Evolutionary conservation across 2,797 vertebrate genomes (phyloP).

Genomic region (Sebastes diploproa): DNA sequence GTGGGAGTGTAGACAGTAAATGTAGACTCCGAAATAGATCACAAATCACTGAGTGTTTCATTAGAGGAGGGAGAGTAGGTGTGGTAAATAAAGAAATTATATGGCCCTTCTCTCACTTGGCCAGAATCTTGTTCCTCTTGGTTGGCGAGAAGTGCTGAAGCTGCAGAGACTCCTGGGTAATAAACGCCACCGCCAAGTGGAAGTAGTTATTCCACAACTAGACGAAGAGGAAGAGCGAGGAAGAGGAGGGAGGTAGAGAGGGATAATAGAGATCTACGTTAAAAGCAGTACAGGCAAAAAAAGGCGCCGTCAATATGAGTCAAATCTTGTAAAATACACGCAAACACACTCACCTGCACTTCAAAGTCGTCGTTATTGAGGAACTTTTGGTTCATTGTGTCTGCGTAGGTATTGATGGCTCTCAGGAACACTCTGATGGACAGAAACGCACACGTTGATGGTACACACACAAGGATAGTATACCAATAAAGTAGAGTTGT

Average conservation of each 20-base stretch:
- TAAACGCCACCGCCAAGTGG: conserved; percentile 98
- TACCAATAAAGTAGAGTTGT: background rate
- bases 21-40: conserved; percentile 42
- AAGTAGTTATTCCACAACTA: conserved; percentile 99
- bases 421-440: conserved; percentile 90
- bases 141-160: conserved; percentile 95
- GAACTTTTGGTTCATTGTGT: conserved; percentile 97
- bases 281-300: background rate
- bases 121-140: conserved; percentile 95
- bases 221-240: background rate
- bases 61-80: conserved; percentile 28
- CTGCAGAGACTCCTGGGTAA: conserved; percentile 98
- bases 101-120: conserved; percentile 87
- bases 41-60: conserved; percentile 55
- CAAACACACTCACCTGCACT: conserved; percentile 85
- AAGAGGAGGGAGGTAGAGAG: background rate
- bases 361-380: conserved; percentile 95
- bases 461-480: background rate
- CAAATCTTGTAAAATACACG: background rate
- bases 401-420: conserved; percentile 96
- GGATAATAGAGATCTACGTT: background rate
- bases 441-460: background rate
- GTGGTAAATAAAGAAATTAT: conserved; percentile 56
- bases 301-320: background rate
- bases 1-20: conserved; percentile 40